phyloP scores from a whole-genome alignment of 2,113 vertebrate species.

The Bujurquina vittata region DNA sequence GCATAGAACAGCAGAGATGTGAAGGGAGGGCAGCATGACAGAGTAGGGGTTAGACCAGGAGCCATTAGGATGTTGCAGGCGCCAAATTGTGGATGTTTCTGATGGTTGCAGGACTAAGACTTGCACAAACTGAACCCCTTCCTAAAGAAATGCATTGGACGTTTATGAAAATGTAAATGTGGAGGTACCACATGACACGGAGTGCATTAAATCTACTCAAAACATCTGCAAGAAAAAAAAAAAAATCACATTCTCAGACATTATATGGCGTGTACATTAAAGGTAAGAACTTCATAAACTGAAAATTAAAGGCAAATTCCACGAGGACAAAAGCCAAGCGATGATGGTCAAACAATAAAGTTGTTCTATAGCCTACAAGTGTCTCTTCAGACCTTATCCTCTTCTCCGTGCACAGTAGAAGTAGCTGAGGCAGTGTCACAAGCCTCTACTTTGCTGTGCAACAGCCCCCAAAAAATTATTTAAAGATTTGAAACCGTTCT shows the following conservation, averaged over 20 bases:
- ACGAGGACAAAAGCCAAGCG: background rate
- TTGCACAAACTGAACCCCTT: background rate
- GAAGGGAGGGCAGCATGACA: conserved; percentile 55
- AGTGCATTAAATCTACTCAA: no score
- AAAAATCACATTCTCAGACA: background rate
- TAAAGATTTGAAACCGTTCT: no score
- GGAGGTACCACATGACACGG: background rate
- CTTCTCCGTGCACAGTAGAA: background rate
- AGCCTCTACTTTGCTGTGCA: no score
- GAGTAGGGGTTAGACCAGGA: conserved; percentile 64
- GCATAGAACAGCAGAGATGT: background rate
- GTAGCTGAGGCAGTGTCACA: no score
- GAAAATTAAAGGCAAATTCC: background rate
- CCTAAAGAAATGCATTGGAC: background rate
- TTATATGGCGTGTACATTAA: background rate
- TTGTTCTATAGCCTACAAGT: background rate
- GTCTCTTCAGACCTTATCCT: background rate
- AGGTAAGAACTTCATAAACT: background rate
- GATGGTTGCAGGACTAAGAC: background rate
- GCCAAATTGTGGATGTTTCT: conserved; percentile 8
- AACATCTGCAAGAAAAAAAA: conserved; percentile 16
- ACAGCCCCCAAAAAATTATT: background rate
- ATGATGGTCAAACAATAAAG: background rate
- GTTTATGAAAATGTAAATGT: background rate
- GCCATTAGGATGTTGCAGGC: conserved; percentile 43